These are phyloP conservation scores for Dreissena rostriformis DNA, from an alignment of 1,140 invertebrate species.

Conservation along the genomic window DNA sequence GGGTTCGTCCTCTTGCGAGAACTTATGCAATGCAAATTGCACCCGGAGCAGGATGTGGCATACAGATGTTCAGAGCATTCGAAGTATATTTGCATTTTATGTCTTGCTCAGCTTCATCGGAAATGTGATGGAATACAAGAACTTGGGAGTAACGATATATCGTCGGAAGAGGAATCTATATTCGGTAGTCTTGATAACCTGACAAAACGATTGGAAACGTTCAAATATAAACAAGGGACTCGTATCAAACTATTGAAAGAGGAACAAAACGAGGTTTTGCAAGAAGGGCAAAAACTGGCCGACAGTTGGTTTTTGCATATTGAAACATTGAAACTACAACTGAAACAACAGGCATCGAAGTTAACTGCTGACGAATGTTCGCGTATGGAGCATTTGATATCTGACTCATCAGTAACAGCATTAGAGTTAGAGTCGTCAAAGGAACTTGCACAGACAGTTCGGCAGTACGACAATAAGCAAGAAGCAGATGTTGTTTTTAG, in stretches of 20 bases:
- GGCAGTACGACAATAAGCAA: no score
- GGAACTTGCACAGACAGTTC: no score
- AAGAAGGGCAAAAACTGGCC: neutral
- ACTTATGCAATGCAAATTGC: slow-evolving; percentile 2
- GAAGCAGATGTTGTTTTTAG: no score
- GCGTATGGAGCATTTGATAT: no score
- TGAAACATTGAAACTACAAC: neutral
- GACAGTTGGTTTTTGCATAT: neutral
- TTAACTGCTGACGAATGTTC: no score
- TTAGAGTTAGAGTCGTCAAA: no score
- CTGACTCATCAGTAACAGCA: no score
- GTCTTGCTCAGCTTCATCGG: slow-evolving; percentile 18
- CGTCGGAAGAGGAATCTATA: neutral
- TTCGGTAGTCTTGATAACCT: neutral
- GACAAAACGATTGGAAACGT: neutral
- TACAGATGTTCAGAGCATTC: slow-evolving; percentile 21
- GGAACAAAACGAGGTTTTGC: slow-evolving; percentile 19
- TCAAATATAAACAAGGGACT: neutral
- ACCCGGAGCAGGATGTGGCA: slow-evolving; percentile 15
- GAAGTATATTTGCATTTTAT: slow-evolving; percentile 19
- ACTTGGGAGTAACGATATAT: neutral
- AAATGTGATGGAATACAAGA: slow-evolving; percentile 22
- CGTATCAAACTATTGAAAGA: neutral
- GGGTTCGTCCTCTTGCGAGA: slow-evolving; percentile 4
- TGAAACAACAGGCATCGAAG: no score